Evolutionary conservation across 1,140 invertebrate genomes (phyloP), one percentile per base, ranked within the genome.

Genomic region (Dufourea novaeangliae): DNA sequence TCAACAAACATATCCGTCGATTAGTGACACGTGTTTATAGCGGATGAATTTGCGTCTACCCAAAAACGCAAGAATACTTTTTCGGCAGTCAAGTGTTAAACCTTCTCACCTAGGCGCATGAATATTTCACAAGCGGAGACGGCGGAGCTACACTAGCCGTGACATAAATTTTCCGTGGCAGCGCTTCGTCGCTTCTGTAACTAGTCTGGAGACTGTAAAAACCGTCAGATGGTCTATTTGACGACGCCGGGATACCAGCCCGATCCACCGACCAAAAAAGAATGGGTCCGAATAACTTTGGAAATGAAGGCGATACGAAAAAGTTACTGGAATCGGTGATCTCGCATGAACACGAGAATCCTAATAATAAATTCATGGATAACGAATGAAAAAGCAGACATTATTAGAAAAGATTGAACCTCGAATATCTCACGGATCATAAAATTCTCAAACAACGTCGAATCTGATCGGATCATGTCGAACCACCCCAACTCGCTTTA

Each of bases 41-140:
- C 29, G 12, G 11, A 37, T 73, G 44, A 59, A 46, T 63, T 73
- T n/a, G 5, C 5, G 44, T 37, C 32, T 10, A 22, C 29, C 12
- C 20, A 12, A 25, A 64, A 41, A 22, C 25, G 20, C n/a, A n/a
- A 10, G 71, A 7, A 32, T 20, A 39, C 7, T 52, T 73, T 64
- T 22, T 25, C 61, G 71, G 22, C 34, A 39, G 62, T 54, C 22
- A 34, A 66, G 34, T 34, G 71, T 66, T 56, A 56, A 66, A 74
- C 46, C 61, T 74, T 44, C 50, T 66, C 37, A 25, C 25, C 61
- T 41, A 22, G 25, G n/a, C 12, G 7, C 34, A 66, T 74, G 34
- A 74, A 74, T 74, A 74, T 73, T 64, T 73, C 61, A 56, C 61
- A 7, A 37, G n/a, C 37, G 25, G 20, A 32, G 71, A 73, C 46